These are phyloP conservation scores for Trichogramma pretiosum DNA, from an alignment of 1,140 invertebrate genomes.

Conservation along the genomic window DNA sequence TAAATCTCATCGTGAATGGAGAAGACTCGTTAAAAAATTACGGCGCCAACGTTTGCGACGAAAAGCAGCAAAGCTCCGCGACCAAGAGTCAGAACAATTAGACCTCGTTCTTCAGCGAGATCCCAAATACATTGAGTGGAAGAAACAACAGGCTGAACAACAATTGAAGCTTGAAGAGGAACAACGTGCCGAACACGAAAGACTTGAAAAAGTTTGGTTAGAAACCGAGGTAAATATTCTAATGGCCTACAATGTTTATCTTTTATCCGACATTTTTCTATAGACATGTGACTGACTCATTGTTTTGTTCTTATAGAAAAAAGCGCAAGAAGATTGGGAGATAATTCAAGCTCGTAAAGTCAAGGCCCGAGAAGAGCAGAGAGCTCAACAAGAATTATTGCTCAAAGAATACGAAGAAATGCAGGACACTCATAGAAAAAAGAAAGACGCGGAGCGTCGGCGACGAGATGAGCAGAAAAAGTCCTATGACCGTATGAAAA, in stretches of 20 bases:
- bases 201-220: constrained; percentile 35
- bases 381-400: constrained; percentile 48
- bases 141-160: constrained; percentile 34
- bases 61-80: constrained; percentile 37
- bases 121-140: constrained; percentile 43
- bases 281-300: too few relatives aligned
- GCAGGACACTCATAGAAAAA: constrained; percentile 29
- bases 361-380: constrained; percentile 40
- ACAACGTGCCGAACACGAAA: constrained; percentile 38
- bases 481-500: constrained; percentile 31
- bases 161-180: constrained; percentile 42
- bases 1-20: constrained; percentile 50
- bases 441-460: constrained; percentile 33
- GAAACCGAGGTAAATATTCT: constrained; percentile 34
- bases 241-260: constrained; percentile 3
- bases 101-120: constrained; percentile 24
- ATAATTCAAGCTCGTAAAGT: constrained; percentile 45
- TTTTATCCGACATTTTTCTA: not conserved
- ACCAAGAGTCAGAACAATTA: constrained; percentile 28
- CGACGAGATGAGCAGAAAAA: constrained; percentile 31
- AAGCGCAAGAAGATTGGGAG: constrained; percentile 47
- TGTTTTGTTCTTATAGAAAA: constrained; percentile 31
- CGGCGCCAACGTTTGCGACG: constrained; percentile 49
- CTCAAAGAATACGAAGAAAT: constrained; percentile 40
- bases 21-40: constrained; percentile 52